Percentiles rank a stretch among this genome's conserved stretches.
These are phyloP conservation scores for Chouioia cunea DNA, from an alignment of 2,888 invertebrate species.

Conservation along the genomic window DNA sequence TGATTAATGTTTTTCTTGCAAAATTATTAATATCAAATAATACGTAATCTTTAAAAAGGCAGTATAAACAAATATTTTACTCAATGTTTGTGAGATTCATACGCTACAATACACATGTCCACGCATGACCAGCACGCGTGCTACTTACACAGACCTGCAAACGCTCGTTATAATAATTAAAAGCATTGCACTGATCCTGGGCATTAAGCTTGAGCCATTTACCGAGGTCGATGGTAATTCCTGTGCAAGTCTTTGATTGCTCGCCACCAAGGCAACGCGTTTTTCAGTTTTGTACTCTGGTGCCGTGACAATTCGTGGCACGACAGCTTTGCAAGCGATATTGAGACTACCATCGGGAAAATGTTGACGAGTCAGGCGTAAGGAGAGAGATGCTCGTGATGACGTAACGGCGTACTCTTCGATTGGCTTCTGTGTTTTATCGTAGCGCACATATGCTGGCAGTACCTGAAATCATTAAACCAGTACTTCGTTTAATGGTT, in stretches of 20 bases:
- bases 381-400: constrained; percentile 50
- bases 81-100: no score
- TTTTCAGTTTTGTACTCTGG: constrained; percentile 53
- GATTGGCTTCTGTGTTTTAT: constrained; percentile 3
- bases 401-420: constrained; percentile 30
- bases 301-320: constrained; percentile 57
- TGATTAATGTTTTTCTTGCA: no score
- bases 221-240: constrained; percentile 41
- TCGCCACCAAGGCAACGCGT: constrained; percentile 61
- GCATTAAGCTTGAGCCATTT: no score
- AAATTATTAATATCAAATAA: no score
- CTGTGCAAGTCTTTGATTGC: constrained; percentile 64
- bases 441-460: not conserved
- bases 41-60: no score
- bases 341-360: constrained; percentile 61
- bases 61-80: no score
- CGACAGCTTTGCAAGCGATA: constrained; percentile 58
- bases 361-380: constrained; percentile 59
- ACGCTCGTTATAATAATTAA: no score
- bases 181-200: no score
- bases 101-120: no score
- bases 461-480: constrained; percentile 24
- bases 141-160: no score
- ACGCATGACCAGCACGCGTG: no score
- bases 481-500: no score